Conservation (phyloP, 1,140 invertebrate genomes). For the Amyelois transitella region DNA sequence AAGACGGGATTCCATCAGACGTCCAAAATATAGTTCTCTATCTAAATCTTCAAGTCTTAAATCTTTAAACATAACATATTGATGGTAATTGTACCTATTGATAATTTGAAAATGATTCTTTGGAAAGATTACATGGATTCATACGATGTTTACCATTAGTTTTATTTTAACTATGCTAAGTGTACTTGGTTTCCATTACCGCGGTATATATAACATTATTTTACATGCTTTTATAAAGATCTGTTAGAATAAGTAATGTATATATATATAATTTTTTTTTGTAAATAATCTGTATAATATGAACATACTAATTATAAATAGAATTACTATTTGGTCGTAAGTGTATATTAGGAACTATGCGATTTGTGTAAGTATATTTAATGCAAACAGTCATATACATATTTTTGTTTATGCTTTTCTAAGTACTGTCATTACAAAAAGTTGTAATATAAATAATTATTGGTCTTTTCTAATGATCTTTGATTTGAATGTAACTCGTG, state of each 20-base stretch:
- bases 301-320: conserved; percentile 22
- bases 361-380: not conserved
- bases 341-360: conserved; percentile 19
- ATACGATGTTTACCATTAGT: conserved; percentile 64
- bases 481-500: too few species aligned
- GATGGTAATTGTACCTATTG: too few species aligned
- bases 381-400: not conserved
- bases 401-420: not conserved
- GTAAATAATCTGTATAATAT: conserved; percentile 53
- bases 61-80: too few species aligned
- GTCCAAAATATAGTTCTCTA: too few species aligned
- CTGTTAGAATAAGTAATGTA: conserved; percentile 43
- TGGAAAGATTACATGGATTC: conserved; percentile 8
- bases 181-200: conserved; percentile 24
- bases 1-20: too few species aligned
- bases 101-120: not conserved
- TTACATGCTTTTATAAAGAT: conserved; percentile 30
- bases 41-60: too few species aligned
- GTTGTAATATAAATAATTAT: not conserved
- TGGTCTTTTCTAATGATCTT: too few species aligned
- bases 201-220: conserved; percentile 12
- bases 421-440: not conserved
- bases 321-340: conserved; percentile 22
- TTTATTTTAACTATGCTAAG: conserved; percentile 26
- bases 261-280: conserved; percentile 31